Conservation (phyloP, 1,140 invertebrate genomes). For the Luehdorfia chinensis region DNA sequence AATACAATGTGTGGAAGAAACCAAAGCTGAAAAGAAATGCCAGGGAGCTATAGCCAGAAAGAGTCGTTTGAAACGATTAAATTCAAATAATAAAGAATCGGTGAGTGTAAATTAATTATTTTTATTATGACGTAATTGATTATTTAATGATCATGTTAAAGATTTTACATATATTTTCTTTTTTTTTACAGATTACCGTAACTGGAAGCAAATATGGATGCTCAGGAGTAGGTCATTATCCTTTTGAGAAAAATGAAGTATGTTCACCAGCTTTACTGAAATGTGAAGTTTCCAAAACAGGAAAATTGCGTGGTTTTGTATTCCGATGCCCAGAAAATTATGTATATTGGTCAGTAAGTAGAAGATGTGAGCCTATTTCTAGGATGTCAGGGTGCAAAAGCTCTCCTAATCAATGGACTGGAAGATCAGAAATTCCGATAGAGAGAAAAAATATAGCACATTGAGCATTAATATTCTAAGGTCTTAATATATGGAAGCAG, state of each 20-base stretch:
- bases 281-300: constrained; percentile 78
- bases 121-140: constrained; percentile 2
- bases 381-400: constrained; percentile 79
- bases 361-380: constrained; percentile 82
- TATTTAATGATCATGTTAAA: constrained; percentile 3
- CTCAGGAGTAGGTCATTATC: constrained; percentile 82
- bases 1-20: constrained; percentile 82
- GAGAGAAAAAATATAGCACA: constrained; percentile 73
- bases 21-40: constrained; percentile 78
- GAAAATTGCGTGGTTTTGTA: constrained; percentile 82
- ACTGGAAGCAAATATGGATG: constrained; percentile 78
- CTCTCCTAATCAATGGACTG: constrained; percentile 54
- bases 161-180: constrained; percentile 20
- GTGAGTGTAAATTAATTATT: constrained; percentile 74
- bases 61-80: constrained; percentile 76
- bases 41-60: constrained; percentile 74
- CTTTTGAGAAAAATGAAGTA: constrained; percentile 79
- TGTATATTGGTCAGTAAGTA: constrained; percentile 86
- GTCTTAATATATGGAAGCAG: too few relatives aligned
- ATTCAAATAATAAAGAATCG: constrained; percentile 74
- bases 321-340: constrained; percentile 87
- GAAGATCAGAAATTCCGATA: constrained; percentile 75
- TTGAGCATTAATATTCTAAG: too few relatives aligned
- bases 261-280: constrained; percentile 87
- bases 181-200: constrained; percentile 80